phyloP scores from a whole-genome alignment of 2,888 invertebrate genomes.

The Barypeithes pellucidus region DNA sequence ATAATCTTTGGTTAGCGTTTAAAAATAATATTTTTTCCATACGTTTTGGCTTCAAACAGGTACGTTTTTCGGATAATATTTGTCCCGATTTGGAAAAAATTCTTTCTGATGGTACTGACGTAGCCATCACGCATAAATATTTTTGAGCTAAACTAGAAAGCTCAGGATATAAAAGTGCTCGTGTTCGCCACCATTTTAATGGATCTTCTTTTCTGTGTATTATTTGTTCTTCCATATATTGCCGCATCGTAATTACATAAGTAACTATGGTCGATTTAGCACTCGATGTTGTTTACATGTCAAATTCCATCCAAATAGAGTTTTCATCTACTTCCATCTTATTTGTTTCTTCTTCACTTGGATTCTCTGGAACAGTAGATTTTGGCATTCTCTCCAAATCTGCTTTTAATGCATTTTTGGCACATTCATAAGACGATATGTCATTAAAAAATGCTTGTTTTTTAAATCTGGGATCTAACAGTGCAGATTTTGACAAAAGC shows the following conservation, averaged over 20 bases:
- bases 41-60: slow-evolving; percentile 12
- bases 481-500: slow-evolving; percentile 16
- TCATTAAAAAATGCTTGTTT: slow-evolving; percentile 4
- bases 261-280: slow-evolving; percentile 12
- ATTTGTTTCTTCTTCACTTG: neutral
- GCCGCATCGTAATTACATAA: slow-evolving; percentile 27
- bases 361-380: neutral
- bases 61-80: slow-evolving; percentile 38
- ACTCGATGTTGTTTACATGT: slow-evolving; percentile 12
- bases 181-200: slow-evolving; percentile 31
- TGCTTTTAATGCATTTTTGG: slow-evolving; percentile 13
- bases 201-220: slow-evolving; percentile 34
- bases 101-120: no score
- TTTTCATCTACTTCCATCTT: neutral
- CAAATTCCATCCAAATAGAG: slow-evolving; percentile 18
- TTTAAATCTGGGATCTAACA: slow-evolving; percentile 9
- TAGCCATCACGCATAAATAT: slow-evolving; percentile 38
- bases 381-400: slow-evolving; percentile 10
- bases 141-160: slow-evolving; percentile 31
- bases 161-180: slow-evolving; percentile 30
- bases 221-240: slow-evolving; percentile 34
- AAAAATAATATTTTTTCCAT: slow-evolving; percentile 3
- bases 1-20: neutral
- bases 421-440: slow-evolving; percentile 1
- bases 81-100: no score